Percentiles rank a stretch among this genome's conserved stretches.
phyloP scores from a whole-genome alignment of 2,888 invertebrate genomes.

The Habroteleia sp. region DNA sequence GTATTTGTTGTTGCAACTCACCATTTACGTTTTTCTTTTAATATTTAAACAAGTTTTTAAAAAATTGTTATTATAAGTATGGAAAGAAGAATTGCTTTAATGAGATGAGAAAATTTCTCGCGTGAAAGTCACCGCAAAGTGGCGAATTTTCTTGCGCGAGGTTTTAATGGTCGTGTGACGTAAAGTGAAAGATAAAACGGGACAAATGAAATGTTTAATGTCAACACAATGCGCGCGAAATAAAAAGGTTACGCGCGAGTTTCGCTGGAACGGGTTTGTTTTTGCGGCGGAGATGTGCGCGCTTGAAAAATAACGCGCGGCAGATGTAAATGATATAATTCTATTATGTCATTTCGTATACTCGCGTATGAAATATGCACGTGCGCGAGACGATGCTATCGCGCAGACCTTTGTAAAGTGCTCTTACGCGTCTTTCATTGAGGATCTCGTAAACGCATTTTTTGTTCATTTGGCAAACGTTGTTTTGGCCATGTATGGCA shows the following conservation, averaged over 20 bases:
- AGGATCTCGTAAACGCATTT: not conserved
- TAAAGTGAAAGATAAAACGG: slow-evolving; percentile 32
- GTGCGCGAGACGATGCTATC: slow-evolving; percentile 41
- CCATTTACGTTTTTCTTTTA: no score
- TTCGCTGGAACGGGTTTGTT: slow-evolving; percentile 20
- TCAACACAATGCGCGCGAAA: slow-evolving; percentile 30
- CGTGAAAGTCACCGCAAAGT: slow-evolving; percentile 44
- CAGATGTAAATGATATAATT: slow-evolving; percentile 55
- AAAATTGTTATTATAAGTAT: no score
- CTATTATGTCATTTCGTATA: slow-evolving; percentile 47
- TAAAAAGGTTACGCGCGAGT: slow-evolving; percentile 8
- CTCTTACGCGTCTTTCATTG: slow-evolving; percentile 13
- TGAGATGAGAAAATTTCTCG: slow-evolving; percentile 37
- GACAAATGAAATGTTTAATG: slow-evolving; percentile 42
- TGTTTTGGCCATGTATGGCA: slow-evolving; percentile 6
- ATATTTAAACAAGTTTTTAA: no score
- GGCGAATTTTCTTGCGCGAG: slow-evolving; percentile 19
- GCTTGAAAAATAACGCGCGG: slow-evolving; percentile 18
- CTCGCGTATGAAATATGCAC: slow-evolving; percentile 30
- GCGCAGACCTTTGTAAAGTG: not conserved
- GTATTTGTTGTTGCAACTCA: no score
- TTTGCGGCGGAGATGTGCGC: slow-evolving; percentile 14
- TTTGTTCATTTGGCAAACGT: slow-evolving; percentile 1
- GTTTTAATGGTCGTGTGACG: slow-evolving; percentile 31
- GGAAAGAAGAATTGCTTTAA: slow-evolving; percentile 28